A percentile compares a stretch with the other conserved stretches of the same genome.
Evolutionary conservation across 23 tunicate species (phyloP).

Genomic region (Aplidium turbinatum): DNA sequence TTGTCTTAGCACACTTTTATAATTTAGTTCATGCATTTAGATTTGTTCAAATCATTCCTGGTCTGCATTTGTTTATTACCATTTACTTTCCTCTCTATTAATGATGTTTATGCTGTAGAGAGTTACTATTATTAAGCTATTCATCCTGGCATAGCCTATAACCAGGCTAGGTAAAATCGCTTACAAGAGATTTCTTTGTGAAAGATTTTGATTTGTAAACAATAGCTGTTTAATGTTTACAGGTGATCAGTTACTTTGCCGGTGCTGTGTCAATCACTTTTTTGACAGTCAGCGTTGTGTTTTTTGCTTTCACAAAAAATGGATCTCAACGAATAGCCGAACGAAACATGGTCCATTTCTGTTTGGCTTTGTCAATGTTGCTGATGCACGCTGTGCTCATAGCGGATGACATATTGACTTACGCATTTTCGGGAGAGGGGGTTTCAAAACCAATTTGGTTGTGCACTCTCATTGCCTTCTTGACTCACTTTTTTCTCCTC

Average conservation of each 20-base stretch:
- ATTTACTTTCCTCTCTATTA: too few relatives aligned
- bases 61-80: too few relatives aligned
- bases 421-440: background rate
- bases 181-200: too few relatives aligned
- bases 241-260: slow-evolving; percentile 21
- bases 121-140: too few relatives aligned
- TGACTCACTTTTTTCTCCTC: slow-evolving; percentile 18
- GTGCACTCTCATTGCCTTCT: slow-evolving; percentile 2
- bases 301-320: slow-evolving; percentile 13
- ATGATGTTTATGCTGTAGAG: too few relatives aligned
- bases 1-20: too few relatives aligned
- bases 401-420: background rate
- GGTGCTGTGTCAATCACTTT: slow-evolving; percentile 22
- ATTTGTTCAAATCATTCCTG: too few relatives aligned
- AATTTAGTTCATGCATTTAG: too few relatives aligned
- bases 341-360: slow-evolving; percentile 25
- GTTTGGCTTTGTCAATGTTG: slow-evolving; percentile 33
- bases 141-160: too few relatives aligned
- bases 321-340: slow-evolving; percentile 1
- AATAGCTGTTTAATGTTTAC: too few relatives aligned
- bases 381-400: slow-evolving; percentile 24
- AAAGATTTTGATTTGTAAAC: too few relatives aligned
- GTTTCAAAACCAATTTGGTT: background rate
- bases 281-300: slow-evolving; percentile 12
- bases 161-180: too few relatives aligned